Conservation (phyloP, 2,797 vertebrate genomes). For the Rhinella marina region DNA sequence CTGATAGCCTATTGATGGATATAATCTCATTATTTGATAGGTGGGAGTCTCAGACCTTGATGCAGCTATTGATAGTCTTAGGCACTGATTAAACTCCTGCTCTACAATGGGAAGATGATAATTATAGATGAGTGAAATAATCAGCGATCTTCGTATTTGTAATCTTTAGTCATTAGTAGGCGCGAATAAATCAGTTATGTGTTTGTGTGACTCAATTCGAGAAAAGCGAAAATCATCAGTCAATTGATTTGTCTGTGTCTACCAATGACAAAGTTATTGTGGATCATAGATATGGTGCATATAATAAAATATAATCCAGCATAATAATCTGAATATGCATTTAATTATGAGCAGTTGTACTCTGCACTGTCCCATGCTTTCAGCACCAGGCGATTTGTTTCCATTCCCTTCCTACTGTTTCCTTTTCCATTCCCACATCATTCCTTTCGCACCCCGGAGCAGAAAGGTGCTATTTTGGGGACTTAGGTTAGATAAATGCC, state of each 20-base stretch:
- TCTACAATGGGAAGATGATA: neutral
- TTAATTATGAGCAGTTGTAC: neutral
- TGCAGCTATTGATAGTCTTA: neutral
- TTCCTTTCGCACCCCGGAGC: slow-evolving; percentile 4
- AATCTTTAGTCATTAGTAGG: neutral
- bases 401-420: neutral
- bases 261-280: neutral
- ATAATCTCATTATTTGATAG: too few relatives aligned
- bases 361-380: neutral
- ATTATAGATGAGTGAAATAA: neutral
- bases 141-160: neutral
- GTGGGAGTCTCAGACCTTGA: too few relatives aligned
- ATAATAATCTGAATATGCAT: neutral
- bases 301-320: neutral
- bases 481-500: slow-evolving; percentile 37
- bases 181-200: neutral
- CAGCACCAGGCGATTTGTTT: neutral
- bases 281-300: neutral
- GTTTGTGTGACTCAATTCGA: neutral
- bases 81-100: neutral
- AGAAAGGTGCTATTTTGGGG: slow-evolving; percentile 40
- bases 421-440: neutral
- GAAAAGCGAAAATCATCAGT: neutral
- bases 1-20: too few relatives aligned
- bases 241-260: neutral